Conservation (phyloP, 2,113 vertebrate genomes). For the Eulemur rufifrons region DNA sequence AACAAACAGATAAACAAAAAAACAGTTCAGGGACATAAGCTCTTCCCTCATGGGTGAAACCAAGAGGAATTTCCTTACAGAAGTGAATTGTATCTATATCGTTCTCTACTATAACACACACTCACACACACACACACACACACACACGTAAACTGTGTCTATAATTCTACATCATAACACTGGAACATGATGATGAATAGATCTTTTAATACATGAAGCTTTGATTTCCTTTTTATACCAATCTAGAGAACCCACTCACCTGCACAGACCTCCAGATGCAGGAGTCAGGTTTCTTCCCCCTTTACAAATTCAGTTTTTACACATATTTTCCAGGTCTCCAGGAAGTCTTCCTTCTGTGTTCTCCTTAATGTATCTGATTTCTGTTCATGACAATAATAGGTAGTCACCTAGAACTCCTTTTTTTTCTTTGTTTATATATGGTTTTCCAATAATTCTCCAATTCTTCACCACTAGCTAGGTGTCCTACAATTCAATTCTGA, state of each 20-base stretch:
- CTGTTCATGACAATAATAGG: neutral
- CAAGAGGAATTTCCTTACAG: constrained; percentile 1
- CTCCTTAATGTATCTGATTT: neutral
- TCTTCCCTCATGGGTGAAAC: neutral
- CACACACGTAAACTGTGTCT: neutral
- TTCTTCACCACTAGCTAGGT: neutral
- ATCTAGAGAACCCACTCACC: neutral
- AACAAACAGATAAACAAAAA: neutral
- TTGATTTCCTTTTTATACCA: neutral
- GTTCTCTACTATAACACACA: neutral
- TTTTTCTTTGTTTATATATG: neutral
- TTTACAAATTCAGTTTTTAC: constrained; percentile 36
- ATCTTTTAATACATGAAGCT: neutral
- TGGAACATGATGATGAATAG: neutral
- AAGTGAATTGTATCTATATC: neutral
- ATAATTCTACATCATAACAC: neutral
- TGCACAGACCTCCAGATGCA: neutral
- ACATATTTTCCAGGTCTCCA: neutral
- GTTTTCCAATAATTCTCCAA: constrained; percentile 1
- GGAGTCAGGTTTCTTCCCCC: neutral
- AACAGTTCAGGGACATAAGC: neutral
- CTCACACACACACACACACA: too few relatives aligned
- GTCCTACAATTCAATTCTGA: neutral
- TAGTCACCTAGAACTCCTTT: constrained; percentile 18
- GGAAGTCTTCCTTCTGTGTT: constrained; percentile 17